Evolutionary conservation across 2,113 vertebrate genomes (phyloP).

Genomic region (Cyprinus carpio): DNA sequence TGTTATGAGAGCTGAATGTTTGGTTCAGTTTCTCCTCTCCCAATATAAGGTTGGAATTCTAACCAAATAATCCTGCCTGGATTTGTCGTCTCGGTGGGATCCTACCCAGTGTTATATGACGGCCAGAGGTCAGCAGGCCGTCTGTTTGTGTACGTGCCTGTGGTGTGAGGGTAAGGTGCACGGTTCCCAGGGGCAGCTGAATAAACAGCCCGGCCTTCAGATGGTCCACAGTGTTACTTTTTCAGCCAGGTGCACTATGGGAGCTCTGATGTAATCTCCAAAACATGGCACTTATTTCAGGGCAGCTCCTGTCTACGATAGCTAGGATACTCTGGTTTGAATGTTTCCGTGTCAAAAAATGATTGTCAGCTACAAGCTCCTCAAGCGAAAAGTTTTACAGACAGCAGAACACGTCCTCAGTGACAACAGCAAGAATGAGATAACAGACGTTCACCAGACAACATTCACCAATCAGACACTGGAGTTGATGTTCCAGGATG

Average conservation of each 20-base stretch:
- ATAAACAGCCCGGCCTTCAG: conserved; percentile 65
- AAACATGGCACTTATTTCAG: neutral
- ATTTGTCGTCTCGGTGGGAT: conserved; percentile 33
- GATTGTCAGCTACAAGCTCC: neutral
- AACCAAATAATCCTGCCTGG: conserved; percentile 49
- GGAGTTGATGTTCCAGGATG: conserved; percentile 17
- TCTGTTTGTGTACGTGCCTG: conserved; percentile 52
- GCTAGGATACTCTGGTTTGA: neutral
- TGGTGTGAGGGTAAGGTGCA: conserved; percentile 64
- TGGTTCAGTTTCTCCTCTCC: neutral
- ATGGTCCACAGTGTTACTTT: conserved; percentile 39
- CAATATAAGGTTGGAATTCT: conserved; percentile 41
- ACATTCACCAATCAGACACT: conserved; percentile 4
- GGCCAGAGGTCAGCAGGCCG: conserved; percentile 32
- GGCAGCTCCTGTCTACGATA: neutral
- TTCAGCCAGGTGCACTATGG: conserved; percentile 50
- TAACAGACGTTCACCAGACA: neutral
- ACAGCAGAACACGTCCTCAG: neutral
- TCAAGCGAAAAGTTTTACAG: neutral
- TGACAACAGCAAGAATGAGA: neutral
- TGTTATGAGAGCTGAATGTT: conserved; percentile 41
- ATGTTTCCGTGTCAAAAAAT: conserved; percentile 4
- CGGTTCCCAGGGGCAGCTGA: conserved; percentile 73
- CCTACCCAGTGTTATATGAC: conserved; percentile 46
- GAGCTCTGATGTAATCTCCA: conserved; percentile 31